Evolutionary conservation across 2,797 vertebrate species (phyloP), one percentile per base, ranked within the genome.

Genomic region (Neostethus bicornis): DNA sequence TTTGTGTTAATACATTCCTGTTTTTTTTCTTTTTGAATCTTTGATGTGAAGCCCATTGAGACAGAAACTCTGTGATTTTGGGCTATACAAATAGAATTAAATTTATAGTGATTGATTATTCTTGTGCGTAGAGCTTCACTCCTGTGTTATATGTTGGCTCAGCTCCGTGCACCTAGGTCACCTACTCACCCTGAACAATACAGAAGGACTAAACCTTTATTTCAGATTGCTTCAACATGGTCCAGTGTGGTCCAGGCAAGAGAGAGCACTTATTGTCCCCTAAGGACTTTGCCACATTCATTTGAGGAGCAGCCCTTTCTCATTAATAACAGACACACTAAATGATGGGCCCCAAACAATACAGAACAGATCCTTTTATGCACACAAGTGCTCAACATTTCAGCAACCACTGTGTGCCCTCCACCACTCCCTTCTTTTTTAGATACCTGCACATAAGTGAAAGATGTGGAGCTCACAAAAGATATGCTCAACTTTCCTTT

Each of bases 391-490:
- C 90, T 87, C 84, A 83, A 68, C 76, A 62, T 90, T 86, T 89
- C 81, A 62, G 85, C 71, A 70, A 73, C 84, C 75, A 79, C 83
- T 79, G 79, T 55, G 82, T 73, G 76, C 85, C 77, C 83, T 80
- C 63, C 61, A 73, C 69, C 69, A 48, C 81, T 73, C 74, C 76
- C 69, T 73, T 79, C 72, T 68, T 88, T 92, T 92, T 90, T 86
- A 92, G 91, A 92, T 92, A 93, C 90, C 91, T 91, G 91, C 91
- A 90, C 79, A 87, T 82, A 83, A 80, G 86, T 78, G 80, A 92
- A 89, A 89, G 85, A 90, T 83, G 87, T 80, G 55, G 81, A 50
- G 81, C 75, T 85, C 75, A 91, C 89, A 93, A 93, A 92, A 71
- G 83, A 88, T 91, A 91, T 91, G 89, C 89, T 91, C 90, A 92